Percentiles rank a stretch among this genome's conserved stretches.
Conservation (phyloP, 2,888 invertebrate species). For the Cecidostiba fungosa region DNA sequence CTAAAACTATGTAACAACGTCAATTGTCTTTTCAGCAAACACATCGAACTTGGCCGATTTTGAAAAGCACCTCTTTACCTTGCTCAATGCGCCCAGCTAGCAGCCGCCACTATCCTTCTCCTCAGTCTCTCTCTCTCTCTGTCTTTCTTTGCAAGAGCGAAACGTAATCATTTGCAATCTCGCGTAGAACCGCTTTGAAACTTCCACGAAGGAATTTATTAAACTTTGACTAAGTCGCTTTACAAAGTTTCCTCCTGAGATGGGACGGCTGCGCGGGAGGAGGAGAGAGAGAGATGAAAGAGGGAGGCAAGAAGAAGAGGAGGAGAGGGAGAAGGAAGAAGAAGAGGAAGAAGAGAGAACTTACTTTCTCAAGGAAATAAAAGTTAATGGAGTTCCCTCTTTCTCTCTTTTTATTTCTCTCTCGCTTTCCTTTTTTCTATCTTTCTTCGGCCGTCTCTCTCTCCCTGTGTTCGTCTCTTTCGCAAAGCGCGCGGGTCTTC, state of each 20-base stretch:
- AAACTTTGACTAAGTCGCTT: conserved; percentile 79
- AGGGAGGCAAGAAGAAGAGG: conserved; percentile 60
- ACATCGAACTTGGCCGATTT: conserved; percentile 64
- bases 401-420: conserved; percentile 62
- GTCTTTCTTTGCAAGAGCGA: conserved; percentile 66
- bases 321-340: conserved; percentile 59
- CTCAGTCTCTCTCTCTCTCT: conserved; percentile 58
- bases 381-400: conserved; percentile 78
- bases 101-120: conserved; percentile 44
- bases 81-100: conserved; percentile 36
- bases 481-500: conserved; percentile 71
- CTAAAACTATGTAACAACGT: conserved; percentile 62
- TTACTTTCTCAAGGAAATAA: conserved; percentile 78
- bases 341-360: conserved; percentile 67
- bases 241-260: conserved; percentile 75
- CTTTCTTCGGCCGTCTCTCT: conserved; percentile 60
- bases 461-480: conserved; percentile 68
- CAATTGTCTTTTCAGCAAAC: conserved; percentile 65
- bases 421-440: conserved; percentile 61
- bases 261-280: conserved; percentile 55
- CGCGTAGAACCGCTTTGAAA: conserved; percentile 76
- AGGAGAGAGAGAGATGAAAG: conserved; percentile 60
- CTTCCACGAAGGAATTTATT: conserved; percentile 78
- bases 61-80: conserved; percentile 64
- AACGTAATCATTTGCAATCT: conserved; percentile 76